These are phyloP conservation scores for Trogon melanurus DNA, from an alignment of 2,113 vertebrate species.

Conservation along the genomic window DNA sequence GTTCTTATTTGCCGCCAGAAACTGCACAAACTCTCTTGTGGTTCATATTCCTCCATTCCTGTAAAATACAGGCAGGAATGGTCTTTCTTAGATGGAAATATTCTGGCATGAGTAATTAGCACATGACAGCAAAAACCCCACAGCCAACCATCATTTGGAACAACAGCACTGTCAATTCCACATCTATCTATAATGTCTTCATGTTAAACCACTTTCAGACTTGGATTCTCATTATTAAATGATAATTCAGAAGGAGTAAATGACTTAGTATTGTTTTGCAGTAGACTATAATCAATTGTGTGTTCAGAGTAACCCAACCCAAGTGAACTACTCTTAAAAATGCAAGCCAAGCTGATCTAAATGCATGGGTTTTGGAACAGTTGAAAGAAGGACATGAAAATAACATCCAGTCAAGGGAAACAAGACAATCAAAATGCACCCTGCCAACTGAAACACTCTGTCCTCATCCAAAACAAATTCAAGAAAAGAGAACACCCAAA, in stretches of 20 bases:
- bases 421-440: slow-evolving; percentile 12
- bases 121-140: not conserved
- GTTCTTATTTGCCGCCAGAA: not conserved
- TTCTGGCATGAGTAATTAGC: not conserved
- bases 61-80: not conserved
- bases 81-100: not conserved
- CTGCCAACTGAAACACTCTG: slow-evolving; percentile 6
- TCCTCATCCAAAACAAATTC: not conserved
- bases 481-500: not conserved
- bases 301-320: slow-evolving; percentile 6
- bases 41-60: not conserved
- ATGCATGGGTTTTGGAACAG: not conserved
- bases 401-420: not conserved
- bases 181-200: not conserved
- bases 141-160: not conserved
- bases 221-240: not conserved
- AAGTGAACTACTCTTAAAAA: slow-evolving; percentile 9
- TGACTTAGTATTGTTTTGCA: not conserved
- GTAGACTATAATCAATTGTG: not conserved
- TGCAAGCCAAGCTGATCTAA: slow-evolving; percentile 23
- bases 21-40: not conserved
- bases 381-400: slow-evolving; percentile 14
- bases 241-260: not conserved
- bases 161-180: not conserved
- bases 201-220: not conserved